Base-by-base conservation (phyloP, 2,888 invertebrate genomes). In the Gisinianus flammeolus region DNA sequence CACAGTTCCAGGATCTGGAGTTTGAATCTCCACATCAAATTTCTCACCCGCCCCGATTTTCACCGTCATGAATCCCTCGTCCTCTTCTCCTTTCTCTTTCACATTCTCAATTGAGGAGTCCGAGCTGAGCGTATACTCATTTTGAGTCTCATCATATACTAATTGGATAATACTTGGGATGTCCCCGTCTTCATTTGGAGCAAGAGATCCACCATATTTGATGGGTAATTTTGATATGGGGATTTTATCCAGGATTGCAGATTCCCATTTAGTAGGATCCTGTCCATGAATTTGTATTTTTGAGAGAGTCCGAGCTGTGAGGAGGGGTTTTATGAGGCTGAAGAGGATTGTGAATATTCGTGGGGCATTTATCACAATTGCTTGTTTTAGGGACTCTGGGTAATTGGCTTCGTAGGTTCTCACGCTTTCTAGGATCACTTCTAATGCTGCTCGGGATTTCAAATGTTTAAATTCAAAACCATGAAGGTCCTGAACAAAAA, bases 401-500 rank as follows among this genome's bases (percentile, higher is more conserved):
- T 80, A 82, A 24, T 82, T 82, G 3, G 73, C 79, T 69, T 82
- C 81, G 58, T 80, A 80, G 26, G 67, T 77, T 24, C 70, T 22
- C 0, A 78, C 78, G 0, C 70, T 35, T 26, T 80, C 78, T 10
- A 80, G 67, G 22, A 80, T 69, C 0, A 81, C 74, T n/a, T 79
- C 80, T 2, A 80, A 67, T 12, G 71, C 81, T 35, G 81, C 80
- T 54, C 79, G 79, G 62, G 67, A 80, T 79, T 80, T 80, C 12
- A 83, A 77, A 31, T 83, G 80, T 24, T 79, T 69, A n/a, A 80
- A 30, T 0, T 80, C 81, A 44, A 80, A 83, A 0, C 79, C 81
- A 1, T 71, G 67, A 79, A 81, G 76, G 77, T 83, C 81, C 4
- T 71, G 73, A 24, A 83, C 79, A 22, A 78, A 78, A 31, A 78